Base-by-base conservation (phyloP, 2,888 invertebrate genomes). In the Oscheius onirici region DNA sequence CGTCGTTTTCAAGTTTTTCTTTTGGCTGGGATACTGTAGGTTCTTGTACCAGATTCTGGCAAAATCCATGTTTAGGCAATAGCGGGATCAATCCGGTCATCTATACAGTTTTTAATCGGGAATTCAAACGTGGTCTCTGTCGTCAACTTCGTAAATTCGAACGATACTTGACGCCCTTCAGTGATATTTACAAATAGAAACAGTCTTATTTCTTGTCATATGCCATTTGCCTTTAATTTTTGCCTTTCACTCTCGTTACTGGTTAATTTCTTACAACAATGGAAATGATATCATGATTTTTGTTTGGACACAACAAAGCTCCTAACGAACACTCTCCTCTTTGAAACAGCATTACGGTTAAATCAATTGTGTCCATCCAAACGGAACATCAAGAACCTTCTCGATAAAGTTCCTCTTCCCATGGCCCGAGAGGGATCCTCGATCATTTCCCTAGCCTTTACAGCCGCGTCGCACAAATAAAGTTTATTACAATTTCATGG, bases 11-110 rank as follows among this genome's bases (percentile, higher is more conserved):
- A 84, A 86, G 52, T 82, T 87, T 61, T 86, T 87, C 77, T 87
- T 87, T 78, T 99, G 97, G 97, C 91, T 99, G 68, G 99, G 99
- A 65, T 99, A 99, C 90, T 95, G 97, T 91, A 96, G 91, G 88
- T 90, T 20, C 26, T 41, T 5, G 11, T 34, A 41, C 11, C 26
- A 41, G 54, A 54, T 3, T 6, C 3, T 10, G 8, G 8, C 26
- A 24, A 24, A 54, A 10, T 10, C 26, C 43, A 34, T 34, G n/a
- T 82, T 75, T 57, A 85, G 85, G 84, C 69, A 86, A 86, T 65
- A 84, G 84, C 58, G 86, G 84, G 8, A 81, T 86, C 58, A 86
- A 86, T 72, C 86, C 86, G 5, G 82, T 86, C 43, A 86, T 86
- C 67, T 86, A 86, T 72, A 84, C 84, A n/a, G 81, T 86, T 3